Evolutionary conservation across 2,888 invertebrate genomes (phyloP), one percentile per base, ranked within the genome.

Genomic region (Phasia obesa): DNA sequence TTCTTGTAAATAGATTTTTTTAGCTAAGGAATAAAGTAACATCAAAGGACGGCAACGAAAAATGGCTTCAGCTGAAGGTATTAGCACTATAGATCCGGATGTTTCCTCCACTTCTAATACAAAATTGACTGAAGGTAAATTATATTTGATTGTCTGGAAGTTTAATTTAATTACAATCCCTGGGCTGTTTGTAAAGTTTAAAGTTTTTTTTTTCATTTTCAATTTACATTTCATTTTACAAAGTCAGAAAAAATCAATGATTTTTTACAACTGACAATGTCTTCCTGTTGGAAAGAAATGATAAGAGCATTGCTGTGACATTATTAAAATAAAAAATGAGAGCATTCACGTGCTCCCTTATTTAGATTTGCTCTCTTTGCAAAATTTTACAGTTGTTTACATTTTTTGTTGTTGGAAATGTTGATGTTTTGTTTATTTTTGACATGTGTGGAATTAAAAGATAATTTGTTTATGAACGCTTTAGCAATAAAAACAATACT

Each of bases 61-160:
- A 76, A 96, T 96, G 96, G 96, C 96, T 94, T 95, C 96, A 92
- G 95, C 95, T 91, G 96, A 96, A 92, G 94, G 92, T 90, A 93
- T 94, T 91, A 95, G 96, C 93, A 94, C 94, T 91, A 96, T 96
- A 90, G 96, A 96, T 93, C 93, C 95, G 92, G 95, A 95, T 92
- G 93, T 93, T 91, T 93, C 94, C 89, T 90, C 90, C 3, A 92
- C 93, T 87, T 91, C 92, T 84, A 93, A 92, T 91, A 94, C 94
- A 89, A 93, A 94, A 88, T 31, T 67, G 47, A 93, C 92, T 84
- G 87, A 88, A 84, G 84, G 86, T 87, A 87, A 86, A 81, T 85
- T 13, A 2, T 25, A 7, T 4, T 42, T 27, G 15, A 55, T 31
- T 42, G 2, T 51, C 19, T 19, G 5, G n/a, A 42, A 17, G 3